A percentile compares a stretch with the other conserved stretches of the same genome.
Conservation (phyloP, 2,888 invertebrate species). For the Tipula confusa region DNA sequence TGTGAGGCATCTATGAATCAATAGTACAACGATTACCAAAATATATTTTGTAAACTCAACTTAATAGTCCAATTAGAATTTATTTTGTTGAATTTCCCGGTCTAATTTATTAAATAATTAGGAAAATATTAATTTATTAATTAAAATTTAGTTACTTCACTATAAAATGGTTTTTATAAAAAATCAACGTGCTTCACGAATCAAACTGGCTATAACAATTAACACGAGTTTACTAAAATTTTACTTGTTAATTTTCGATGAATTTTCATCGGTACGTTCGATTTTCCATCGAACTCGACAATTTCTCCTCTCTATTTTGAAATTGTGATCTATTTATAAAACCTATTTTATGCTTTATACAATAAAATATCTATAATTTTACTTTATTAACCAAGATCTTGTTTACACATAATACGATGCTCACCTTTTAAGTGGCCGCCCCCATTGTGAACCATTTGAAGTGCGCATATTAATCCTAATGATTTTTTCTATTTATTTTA, state of each 20-base stretch:
- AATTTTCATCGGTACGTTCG: neutral
- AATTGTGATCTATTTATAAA: neutral
- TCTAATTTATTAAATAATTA: neutral
- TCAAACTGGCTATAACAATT: neutral
- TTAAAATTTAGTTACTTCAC: neutral
- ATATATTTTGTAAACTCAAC: neutral
- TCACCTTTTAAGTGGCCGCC: neutral
- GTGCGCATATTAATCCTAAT: neutral
- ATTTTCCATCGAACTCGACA: neutral
- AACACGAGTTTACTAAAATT: conserved; percentile 7
- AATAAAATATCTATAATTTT: neutral
- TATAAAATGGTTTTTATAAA: neutral
- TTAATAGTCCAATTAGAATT: neutral
- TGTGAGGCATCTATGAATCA: neutral
- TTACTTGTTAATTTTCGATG: neutral
- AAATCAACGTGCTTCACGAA: neutral
- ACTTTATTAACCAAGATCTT: neutral
- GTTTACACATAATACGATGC: neutral
- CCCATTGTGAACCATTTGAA: neutral
- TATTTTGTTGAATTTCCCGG: neutral
- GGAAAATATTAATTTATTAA: neutral
- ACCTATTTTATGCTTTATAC: neutral
- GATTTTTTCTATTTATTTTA: conserved; percentile 35
- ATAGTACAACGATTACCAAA: neutral
- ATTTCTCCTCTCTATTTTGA: neutral